Evolutionary conservation across 2,113 vertebrate species (phyloP).

Genomic region (Pseudolaguvia tuberculata): DNA sequence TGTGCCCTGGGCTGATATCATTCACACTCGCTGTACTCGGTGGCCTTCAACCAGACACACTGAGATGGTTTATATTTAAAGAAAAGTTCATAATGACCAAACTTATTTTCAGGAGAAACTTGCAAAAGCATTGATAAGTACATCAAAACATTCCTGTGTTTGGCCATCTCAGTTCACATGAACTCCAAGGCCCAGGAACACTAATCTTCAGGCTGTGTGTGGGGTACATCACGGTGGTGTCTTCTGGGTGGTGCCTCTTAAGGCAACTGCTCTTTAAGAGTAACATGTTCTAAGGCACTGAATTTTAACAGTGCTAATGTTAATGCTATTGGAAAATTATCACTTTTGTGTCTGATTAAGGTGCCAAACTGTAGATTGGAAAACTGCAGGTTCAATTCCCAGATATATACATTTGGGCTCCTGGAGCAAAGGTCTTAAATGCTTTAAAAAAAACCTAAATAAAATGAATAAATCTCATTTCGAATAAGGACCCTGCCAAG

Average conservation of each 20-base stretch:
- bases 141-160: slow-evolving; percentile 30
- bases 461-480: no score
- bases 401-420: no score
- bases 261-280: not conserved
- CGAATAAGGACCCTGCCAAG: no score
- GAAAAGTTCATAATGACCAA: slow-evolving; percentile 16
- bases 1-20: slow-evolving; percentile 31
- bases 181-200: slow-evolving; percentile 21
- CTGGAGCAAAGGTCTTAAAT: no score
- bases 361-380: no score
- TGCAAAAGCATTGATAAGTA: slow-evolving; percentile 13
- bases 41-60: slow-evolving; percentile 26
- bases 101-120: slow-evolving; percentile 17
- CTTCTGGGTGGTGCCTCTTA: slow-evolving; percentile 10
- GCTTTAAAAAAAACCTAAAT: no score
- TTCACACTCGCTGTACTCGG: slow-evolving; percentile 24
- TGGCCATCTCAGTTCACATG: slow-evolving; percentile 35
- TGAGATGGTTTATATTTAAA: slow-evolving; percentile 24
- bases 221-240: slow-evolving; percentile 18
- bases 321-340: no score
- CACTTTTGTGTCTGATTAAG: no score
- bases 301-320: not conserved
- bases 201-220: slow-evolving; percentile 27
- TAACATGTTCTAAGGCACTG: not conserved
- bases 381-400: no score